Conservation (phyloP, 2,888 invertebrate species). For the Agrotis puta region DNA sequence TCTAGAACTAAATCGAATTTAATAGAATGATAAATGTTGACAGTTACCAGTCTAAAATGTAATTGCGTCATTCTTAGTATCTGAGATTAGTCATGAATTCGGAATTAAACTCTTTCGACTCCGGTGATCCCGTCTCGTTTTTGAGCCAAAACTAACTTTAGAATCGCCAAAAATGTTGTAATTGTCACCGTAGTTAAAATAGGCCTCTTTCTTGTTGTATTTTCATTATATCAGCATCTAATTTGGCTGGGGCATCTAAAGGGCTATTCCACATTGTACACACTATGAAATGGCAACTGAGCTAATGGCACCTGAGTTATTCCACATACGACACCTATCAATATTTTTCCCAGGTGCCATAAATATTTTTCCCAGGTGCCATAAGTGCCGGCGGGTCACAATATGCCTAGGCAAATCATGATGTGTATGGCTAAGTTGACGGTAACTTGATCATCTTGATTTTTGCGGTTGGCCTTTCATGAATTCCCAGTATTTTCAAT, state of each 20-base stretch:
- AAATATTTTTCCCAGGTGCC: too few relatives aligned
- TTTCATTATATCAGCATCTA: background rate
- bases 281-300: too few relatives aligned
- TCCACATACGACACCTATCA: too few relatives aligned
- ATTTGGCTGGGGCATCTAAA: too few relatives aligned
- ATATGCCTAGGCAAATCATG: too few relatives aligned
- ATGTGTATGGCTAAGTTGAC: too few relatives aligned
- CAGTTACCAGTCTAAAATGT: slow-evolving; percentile 9
- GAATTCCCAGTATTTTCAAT: too few relatives aligned
- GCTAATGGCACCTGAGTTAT: too few relatives aligned
- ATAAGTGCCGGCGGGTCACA: too few relatives aligned
- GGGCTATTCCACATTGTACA: too few relatives aligned
- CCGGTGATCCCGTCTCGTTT: slow-evolving; percentile 50
- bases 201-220: slow-evolving; percentile 8
- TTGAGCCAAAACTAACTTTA: slow-evolving; percentile 60
- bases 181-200: background rate
- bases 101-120: slow-evolving; percentile 42
- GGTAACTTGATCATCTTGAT: background rate
- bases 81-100: slow-evolving; percentile 40
- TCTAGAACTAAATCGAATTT: background rate
- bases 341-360: too few relatives aligned
- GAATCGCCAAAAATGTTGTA: slow-evolving; percentile 25
- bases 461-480: too few relatives aligned
- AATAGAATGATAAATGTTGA: slow-evolving; percentile 28
- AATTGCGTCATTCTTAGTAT: slow-evolving; percentile 13